These are phyloP conservation scores for Muschampia plurimacula DNA, from an alignment of 2,888 invertebrate species.

Conservation along the genomic window DNA sequence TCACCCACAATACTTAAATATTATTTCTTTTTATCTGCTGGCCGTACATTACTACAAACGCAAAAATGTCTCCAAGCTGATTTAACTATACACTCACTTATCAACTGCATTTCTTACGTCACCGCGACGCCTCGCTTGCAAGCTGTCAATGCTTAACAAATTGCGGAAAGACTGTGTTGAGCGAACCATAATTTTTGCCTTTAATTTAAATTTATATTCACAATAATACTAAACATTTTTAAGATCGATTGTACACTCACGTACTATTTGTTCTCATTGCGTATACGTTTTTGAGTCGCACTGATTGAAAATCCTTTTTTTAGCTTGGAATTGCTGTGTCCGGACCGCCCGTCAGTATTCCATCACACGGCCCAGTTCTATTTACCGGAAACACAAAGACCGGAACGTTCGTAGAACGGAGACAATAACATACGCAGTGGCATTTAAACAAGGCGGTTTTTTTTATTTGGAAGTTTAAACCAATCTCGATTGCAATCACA, in stretches of 20 bases:
- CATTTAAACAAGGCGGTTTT: constrained; percentile 36
- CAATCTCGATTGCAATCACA: constrained; percentile 47
- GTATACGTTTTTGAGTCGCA: neutral
- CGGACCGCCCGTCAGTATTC: constrained; percentile 9
- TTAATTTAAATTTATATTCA: too few species aligned
- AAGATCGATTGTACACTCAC: neutral
- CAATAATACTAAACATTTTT: too few species aligned
- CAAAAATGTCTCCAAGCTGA: too few species aligned
- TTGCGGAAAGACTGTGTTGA: too few species aligned
- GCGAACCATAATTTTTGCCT: too few species aligned
- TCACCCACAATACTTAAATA: too few species aligned
- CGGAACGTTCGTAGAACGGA: constrained; percentile 13
- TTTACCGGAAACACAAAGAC: constrained; percentile 34
- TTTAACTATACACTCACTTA: too few species aligned
- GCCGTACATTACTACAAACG: too few species aligned
- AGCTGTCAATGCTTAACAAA: too few species aligned
- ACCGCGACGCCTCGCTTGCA: too few species aligned
- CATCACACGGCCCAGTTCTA: constrained; percentile 29
- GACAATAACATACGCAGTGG: constrained; percentile 33
- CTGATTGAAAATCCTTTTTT: constrained; percentile 4
- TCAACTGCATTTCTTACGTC: too few species aligned
- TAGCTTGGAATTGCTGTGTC: neutral
- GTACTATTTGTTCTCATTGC: neutral
- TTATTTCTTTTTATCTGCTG: too few species aligned
- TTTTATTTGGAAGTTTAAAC: constrained; percentile 35